Evolutionary conservation across 2,113 vertebrate species (phyloP), one percentile per base, ranked within the genome.

Genomic region (Lucifuga dentata): DNA sequence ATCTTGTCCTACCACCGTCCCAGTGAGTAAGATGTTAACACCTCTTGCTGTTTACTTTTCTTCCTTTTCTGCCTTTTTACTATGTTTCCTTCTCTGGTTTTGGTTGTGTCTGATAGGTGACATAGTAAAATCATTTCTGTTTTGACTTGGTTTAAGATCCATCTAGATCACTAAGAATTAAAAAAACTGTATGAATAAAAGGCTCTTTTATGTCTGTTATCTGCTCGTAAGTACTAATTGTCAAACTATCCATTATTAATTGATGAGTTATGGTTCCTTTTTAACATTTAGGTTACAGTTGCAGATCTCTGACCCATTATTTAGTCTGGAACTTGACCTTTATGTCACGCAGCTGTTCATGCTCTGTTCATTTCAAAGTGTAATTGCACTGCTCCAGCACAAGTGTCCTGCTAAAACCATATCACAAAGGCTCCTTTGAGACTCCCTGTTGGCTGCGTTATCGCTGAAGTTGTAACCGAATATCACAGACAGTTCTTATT

Each of bases 291-390:
- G n/a, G n/a, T n/a, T 38, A 48, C 44, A 38, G 29, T 48, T 53
- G 19, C 39, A 36, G 23, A 46, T 35, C 15, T 46, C n/a, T 41
- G 45, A 5, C 13, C 17, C n/a, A 3, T 23, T 46, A 48, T 43
- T 26, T 61, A 52, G 63, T 56, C 56, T 41, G 73, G 50, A 61
- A 56, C 38, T 67, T 77, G 67, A 76, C 62, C 73, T 64, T 66
- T 68, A 71, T 86, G 44, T 70, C 15, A 6, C n/a, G 81, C 81
- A 89, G 90, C 87, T 89, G 80, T 84, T 87, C n/a, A 1, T 73
- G 55, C 43, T 48, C 12, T 5, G 26, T 24, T 26, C 8, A 11
- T n/a, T 48, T 45, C 13, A 19, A 56, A 50, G 43, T 10, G 26
- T 43, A 46, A 33, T 50, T 71, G 24, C n/a, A n/a, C 57, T 63